Evolutionary conservation across 2,113 vertebrate genomes (phyloP).

Genomic region (Polypterus bichir): DNA sequence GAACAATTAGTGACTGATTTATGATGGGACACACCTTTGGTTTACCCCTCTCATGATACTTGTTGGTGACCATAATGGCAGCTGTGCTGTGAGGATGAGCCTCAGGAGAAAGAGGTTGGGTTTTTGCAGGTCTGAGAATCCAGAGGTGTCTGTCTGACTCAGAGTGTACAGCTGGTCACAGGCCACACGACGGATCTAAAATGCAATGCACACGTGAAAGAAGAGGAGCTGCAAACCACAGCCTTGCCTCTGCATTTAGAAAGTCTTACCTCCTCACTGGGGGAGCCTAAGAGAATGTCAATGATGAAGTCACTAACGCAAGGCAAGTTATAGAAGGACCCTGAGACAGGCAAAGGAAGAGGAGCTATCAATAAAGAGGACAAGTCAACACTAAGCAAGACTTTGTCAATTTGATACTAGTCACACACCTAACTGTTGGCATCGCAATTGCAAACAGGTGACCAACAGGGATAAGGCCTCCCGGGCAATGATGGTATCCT

Average conservation of each 20-base stretch:
- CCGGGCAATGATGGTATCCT: slow-evolving; percentile 87
- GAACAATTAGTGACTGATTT: background rate
- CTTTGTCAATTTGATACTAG: background rate
- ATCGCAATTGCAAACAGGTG: slow-evolving; percentile 90
- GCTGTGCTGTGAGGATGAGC: slow-evolving; percentile 81
- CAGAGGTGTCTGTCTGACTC: slow-evolving; percentile 85
- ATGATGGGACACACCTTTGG: slow-evolving; percentile 61
- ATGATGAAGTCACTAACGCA: slow-evolving; percentile 94
- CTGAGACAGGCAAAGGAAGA: slow-evolving; percentile 42
- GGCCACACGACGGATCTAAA: slow-evolving; percentile 86
- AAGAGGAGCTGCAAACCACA: background rate
- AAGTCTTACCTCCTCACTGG: slow-evolving; percentile 80
- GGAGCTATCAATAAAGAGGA: too few relatives aligned
- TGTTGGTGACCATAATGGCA: slow-evolving; percentile 93
- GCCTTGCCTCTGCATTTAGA: background rate
- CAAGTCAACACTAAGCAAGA: background rate
- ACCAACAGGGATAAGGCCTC: slow-evolving; percentile 91
- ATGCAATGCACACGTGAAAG: slow-evolving; percentile 5
- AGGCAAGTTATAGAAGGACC: slow-evolving; percentile 85
- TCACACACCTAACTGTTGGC: slow-evolving; percentile 78
- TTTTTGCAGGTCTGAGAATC: slow-evolving; percentile 82
- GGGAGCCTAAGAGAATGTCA: slow-evolving; percentile 86
- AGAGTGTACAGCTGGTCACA: slow-evolving; percentile 94
- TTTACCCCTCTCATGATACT: slow-evolving; percentile 96
- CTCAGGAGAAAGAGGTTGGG: slow-evolving; percentile 87